Conservation (phyloP, 1,140 invertebrate species). For the Periplaneta americana region DNA sequence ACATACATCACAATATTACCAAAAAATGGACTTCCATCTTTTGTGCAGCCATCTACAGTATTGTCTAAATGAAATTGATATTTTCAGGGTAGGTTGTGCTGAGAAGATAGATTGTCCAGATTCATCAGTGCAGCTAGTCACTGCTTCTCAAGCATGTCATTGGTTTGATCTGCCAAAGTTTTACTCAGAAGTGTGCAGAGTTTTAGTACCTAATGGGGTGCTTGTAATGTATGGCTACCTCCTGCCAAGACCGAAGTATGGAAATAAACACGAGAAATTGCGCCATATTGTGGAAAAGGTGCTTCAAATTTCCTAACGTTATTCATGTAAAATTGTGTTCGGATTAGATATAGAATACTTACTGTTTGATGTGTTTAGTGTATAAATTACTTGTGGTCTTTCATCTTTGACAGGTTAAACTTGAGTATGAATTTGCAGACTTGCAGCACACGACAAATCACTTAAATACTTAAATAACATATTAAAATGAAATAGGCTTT, state of each 20-base stretch:
- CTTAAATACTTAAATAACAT: too few species aligned
- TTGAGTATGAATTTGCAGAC: too few species aligned
- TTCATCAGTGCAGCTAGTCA: conserved; percentile 37
- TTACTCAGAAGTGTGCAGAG: conserved; percentile 37
- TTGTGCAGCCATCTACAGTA: too few species aligned
- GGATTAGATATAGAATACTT: too few species aligned
- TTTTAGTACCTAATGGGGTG: conserved; percentile 37
- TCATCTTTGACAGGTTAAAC: too few species aligned
- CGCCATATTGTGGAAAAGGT: conserved; percentile 19
- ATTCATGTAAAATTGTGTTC: too few species aligned
- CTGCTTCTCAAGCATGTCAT: conserved; percentile 37
- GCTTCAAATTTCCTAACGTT: too few species aligned
- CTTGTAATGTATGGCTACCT: conserved; percentile 37
- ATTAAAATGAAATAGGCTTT: too few species aligned
- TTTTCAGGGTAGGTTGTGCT: conserved; percentile 33
- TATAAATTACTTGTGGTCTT: too few species aligned
- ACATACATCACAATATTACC: neutral
- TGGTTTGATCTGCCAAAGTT: conserved; percentile 44
- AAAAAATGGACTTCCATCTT: neutral
- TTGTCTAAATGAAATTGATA: too few species aligned
- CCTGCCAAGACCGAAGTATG: conserved; percentile 19
- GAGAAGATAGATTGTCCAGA: conserved; percentile 32
- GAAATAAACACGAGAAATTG: conserved; percentile 13
- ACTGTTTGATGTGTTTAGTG: too few species aligned
- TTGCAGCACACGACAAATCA: too few species aligned